These are phyloP conservation scores for Parazoanthus swiftii DNA, from an alignment of 92 coral and sea anemone species.

Conservation along the genomic window DNA sequence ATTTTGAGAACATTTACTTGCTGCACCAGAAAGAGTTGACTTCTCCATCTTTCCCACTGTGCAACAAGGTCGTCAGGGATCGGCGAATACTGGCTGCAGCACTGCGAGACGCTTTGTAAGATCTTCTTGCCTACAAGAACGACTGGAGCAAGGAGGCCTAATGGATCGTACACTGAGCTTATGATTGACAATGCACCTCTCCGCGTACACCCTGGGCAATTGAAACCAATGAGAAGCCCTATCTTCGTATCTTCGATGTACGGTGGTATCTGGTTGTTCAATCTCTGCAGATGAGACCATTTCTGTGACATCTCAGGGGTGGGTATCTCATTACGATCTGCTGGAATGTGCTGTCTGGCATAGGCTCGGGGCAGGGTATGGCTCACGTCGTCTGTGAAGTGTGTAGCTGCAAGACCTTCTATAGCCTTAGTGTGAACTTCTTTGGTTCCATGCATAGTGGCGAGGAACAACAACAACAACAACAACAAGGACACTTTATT, in stretches of 20 bases:
- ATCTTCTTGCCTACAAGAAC: too few species aligned
- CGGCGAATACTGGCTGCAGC: too few species aligned
- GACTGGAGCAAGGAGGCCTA: too few species aligned
- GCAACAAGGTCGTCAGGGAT: too few species aligned
- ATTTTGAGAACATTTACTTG: too few species aligned
- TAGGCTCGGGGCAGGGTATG: constrained; percentile 51
- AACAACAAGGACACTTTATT: too few species aligned
- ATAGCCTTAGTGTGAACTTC: constrained; percentile 45
- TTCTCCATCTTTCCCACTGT: too few species aligned
- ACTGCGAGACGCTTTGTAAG: too few species aligned
- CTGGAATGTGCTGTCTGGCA: constrained; percentile 15
- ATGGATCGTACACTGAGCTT: too few species aligned
- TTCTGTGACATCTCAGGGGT: constrained; percentile 30
- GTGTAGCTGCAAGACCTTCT: constrained; percentile 28
- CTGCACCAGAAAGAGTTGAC: too few species aligned
- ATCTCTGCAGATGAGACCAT: constrained; percentile 47
- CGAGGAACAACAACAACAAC: not conserved
- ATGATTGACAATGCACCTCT: too few species aligned
- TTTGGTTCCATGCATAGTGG: constrained; percentile 64
- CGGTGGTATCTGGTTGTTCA: constrained; percentile 43
- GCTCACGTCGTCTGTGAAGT: not conserved
- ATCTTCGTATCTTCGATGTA: constrained; percentile 53
- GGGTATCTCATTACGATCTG: not conserved
- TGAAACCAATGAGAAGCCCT: constrained; percentile 50
- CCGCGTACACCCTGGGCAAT: constrained; percentile 52